A percentile compares a stretch with the other conserved stretches of the same genome.
These are phyloP conservation scores for Andrena haemorrhoa DNA, from an alignment of 2,888 invertebrate species.

Conservation along the genomic window DNA sequence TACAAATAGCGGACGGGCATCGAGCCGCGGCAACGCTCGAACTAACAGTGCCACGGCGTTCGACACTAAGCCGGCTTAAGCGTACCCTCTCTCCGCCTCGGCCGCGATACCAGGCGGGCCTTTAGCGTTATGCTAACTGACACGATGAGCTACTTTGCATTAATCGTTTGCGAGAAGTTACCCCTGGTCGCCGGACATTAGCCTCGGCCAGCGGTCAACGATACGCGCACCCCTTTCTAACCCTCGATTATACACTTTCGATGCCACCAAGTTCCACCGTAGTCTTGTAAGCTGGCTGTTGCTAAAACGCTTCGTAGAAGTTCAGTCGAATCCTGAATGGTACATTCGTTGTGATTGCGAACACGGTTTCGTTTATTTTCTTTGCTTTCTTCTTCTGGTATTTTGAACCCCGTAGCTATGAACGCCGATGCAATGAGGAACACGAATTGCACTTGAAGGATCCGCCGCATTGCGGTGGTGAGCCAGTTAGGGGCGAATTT, in stretches of 20 bases:
- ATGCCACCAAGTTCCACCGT: background rate
- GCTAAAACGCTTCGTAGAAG: background rate
- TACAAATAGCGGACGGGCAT: slow-evolving; percentile 60
- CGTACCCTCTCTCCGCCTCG: slow-evolving; percentile 20
- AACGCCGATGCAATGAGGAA: background rate
- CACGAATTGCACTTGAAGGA: slow-evolving; percentile 33
- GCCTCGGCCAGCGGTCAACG: background rate
- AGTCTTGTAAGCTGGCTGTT: background rate
- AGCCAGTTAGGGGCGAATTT: slow-evolving; percentile 58
- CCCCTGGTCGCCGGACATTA: slow-evolving; percentile 6
- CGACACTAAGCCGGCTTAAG: slow-evolving; percentile 68
- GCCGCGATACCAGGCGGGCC: slow-evolving; percentile 56
- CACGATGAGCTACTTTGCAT: slow-evolving; percentile 72
- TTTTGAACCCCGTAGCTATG: background rate
- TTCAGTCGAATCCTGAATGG: background rate
- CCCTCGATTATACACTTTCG: background rate
- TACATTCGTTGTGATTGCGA: no score
- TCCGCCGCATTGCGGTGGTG: slow-evolving; percentile 62
- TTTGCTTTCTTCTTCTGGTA: no score
- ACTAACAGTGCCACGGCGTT: slow-evolving; percentile 52
- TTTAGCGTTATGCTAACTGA: slow-evolving; percentile 68
- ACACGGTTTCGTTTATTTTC: no score
- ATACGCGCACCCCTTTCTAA: background rate
- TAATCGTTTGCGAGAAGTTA: slow-evolving; percentile 69
- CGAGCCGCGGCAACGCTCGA: slow-evolving; percentile 37